Base-by-base conservation (phyloP, 2,797 vertebrate genomes). In the Chelon labrosus region DNA sequence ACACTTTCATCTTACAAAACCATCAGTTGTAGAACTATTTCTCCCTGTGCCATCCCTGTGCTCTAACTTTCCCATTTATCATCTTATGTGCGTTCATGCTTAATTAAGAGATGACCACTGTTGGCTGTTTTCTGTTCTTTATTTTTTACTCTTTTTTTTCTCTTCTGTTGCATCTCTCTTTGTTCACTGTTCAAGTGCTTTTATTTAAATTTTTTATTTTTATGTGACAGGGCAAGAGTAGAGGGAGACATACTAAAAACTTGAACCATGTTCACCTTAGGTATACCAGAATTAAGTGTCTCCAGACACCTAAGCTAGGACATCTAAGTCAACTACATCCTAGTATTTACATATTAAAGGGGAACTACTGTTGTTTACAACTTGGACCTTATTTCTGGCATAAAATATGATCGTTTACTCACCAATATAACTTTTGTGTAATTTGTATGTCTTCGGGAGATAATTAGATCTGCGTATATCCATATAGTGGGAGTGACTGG, bases 41-140 rank as follows among this genome's bases (percentile, higher is more conserved):
- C 46, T 66, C 9, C 9, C 20, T 35, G 22, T 37, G 7, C 7
- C 27, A 5, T 56, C 31, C 3, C 4, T 1, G 49, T 13, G 35
- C 47, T 37, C 25, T 73, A 46, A 56, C 49, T 62, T 17, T 56
- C 16, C 12, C 46, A 38, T 60, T 11, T 27, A 38, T 65, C 16
- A 9, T n/a, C 0, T 49, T 14, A 17, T 10, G n/a, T 14, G 13
- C 7, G n/a, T 49, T 69, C 7, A 39, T 25, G 31, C 16, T 52
- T 7, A 49, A 35, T 8, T 8, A 35, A 35, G 31, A 27, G 25
- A 27, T 27, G 25, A 27, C 25, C 25, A 27, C 25, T 27, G 25
- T 27, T 27, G 25, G 25, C 2, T 27, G 25, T 27, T 27, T 27
- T 27, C 25, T 27, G 25, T 27, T 27, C 25, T 27, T 27, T 27